Percentiles rank a stretch among this genome's conserved stretches.
Evolutionary conservation across 2,888 invertebrate genomes (phyloP).

Genomic region (Cryptus viduatorius): DNA sequence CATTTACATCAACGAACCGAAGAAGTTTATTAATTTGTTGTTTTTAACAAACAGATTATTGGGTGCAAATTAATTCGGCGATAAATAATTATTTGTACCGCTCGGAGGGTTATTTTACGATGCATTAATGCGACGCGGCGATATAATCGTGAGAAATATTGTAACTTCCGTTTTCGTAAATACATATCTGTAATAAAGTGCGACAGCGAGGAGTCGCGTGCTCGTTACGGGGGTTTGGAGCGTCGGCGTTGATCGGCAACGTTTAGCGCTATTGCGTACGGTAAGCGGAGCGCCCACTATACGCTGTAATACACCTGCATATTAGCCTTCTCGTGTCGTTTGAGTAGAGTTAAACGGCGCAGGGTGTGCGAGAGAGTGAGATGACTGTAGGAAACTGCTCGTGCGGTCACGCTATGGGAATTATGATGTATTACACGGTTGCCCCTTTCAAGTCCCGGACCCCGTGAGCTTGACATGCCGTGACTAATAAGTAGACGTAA

Average conservation of each 20-base stretch:
- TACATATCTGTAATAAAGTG: slow-evolving; percentile 42
- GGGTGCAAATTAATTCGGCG: not conserved
- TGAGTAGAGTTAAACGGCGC: slow-evolving; percentile 38
- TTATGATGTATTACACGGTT: slow-evolving; percentile 82
- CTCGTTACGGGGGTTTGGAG: slow-evolving; percentile 26
- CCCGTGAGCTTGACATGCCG: slow-evolving; percentile 74
- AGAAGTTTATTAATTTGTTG: too few species aligned
- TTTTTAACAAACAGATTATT: not conserved
- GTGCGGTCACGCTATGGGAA: slow-evolving; percentile 82
- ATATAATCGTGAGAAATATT: slow-evolving; percentile 56
- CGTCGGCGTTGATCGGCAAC: slow-evolving; percentile 52
- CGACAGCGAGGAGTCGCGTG: slow-evolving; percentile 58
- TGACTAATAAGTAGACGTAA: slow-evolving; percentile 79
- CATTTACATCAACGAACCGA: too few species aligned
- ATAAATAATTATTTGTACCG: not conserved
- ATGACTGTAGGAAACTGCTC: slow-evolving; percentile 66
- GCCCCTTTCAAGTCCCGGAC: slow-evolving; percentile 78
- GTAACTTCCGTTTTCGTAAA: slow-evolving; percentile 64
- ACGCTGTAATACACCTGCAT: slow-evolving; percentile 38
- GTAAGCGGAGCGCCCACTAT: slow-evolving; percentile 16
- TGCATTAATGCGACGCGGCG: slow-evolving; percentile 6
- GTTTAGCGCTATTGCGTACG: slow-evolving; percentile 52
- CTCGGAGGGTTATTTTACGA: not conserved
- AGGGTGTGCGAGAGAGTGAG: slow-evolving; percentile 15
- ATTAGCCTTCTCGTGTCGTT: slow-evolving; percentile 56